Evolutionary conservation across 2,797 vertebrate species (phyloP).

Genomic region (Geotrypetes seraphini): DNA sequence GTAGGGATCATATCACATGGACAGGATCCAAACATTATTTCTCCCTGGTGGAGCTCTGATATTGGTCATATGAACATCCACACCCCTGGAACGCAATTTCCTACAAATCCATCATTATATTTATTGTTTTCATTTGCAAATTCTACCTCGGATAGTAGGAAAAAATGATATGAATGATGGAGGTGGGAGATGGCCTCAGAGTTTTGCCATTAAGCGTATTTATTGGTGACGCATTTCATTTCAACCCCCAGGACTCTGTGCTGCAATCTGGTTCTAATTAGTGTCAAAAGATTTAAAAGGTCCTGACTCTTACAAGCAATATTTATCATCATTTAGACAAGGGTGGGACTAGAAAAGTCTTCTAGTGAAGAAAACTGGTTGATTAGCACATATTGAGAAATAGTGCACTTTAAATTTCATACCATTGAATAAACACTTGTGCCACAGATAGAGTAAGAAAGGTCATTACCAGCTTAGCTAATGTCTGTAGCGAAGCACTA

Average conservation of each 20-base stretch:
- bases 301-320: conserved; percentile 17
- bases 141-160: conserved; percentile 21
- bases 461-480: neutral
- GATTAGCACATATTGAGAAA: neutral
- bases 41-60: conserved; percentile 6
- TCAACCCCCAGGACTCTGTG: conserved; percentile 14
- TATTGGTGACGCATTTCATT: conserved; percentile 32
- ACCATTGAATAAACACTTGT: neutral
- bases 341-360: neutral
- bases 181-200: conserved; percentile 22
- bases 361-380: conserved; percentile 5
- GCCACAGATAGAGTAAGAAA: neutral
- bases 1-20: neutral
- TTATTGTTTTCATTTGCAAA: conserved; percentile 19
- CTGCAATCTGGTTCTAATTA: conserved; percentile 37
- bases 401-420: conserved; percentile 3
- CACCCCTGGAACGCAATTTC: neutral
- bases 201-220: conserved; percentile 40
- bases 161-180: conserved; percentile 13
- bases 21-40: conserved; percentile 1
- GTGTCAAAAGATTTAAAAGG: conserved; percentile 9
- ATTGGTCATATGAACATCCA: conserved; percentile 3
- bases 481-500: neutral
- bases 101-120: neutral
- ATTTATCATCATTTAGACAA: conserved; percentile 9